Percentiles rank a stretch among this genome's conserved stretches.
Evolutionary conservation across 2,113 vertebrate genomes (phyloP).

Genomic region (Galeopterus variegatus): DNA sequence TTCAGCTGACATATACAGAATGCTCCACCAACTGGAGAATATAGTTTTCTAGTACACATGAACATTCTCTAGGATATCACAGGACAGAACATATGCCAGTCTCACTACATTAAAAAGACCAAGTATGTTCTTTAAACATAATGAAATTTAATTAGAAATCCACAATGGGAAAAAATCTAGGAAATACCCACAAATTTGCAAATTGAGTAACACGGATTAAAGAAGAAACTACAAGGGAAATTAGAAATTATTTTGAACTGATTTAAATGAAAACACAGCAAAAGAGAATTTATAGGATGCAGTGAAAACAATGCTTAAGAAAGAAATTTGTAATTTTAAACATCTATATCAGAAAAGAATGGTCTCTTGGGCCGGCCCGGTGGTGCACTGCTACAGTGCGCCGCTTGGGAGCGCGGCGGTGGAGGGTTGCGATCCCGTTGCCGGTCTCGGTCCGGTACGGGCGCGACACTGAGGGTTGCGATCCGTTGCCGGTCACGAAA

Average conservation of each 20-base stretch:
- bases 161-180: neutral
- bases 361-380: too few relatives aligned
- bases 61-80: neutral
- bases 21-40: neutral
- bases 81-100: neutral
- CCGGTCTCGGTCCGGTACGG: too few relatives aligned
- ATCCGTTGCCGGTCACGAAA: too few relatives aligned
- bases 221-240: neutral
- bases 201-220: neutral
- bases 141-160: neutral
- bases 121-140: neutral
- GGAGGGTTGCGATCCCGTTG: too few relatives aligned
- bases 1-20: neutral
- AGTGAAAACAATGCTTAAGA: neutral
- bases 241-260: neutral
- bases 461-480: too few relatives aligned
- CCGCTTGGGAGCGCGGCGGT: too few relatives aligned
- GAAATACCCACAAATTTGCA: neutral
- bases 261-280: neutral
- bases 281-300: neutral
- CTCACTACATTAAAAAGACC: neutral
- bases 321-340: neutral
- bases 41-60: neutral
- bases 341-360: neutral
- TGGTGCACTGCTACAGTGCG: too few relatives aligned